Evolutionary conservation across 2,113 vertebrate genomes (phyloP), one percentile per base, ranked within the genome.

Genomic region (Clinocottus analis): DNA sequence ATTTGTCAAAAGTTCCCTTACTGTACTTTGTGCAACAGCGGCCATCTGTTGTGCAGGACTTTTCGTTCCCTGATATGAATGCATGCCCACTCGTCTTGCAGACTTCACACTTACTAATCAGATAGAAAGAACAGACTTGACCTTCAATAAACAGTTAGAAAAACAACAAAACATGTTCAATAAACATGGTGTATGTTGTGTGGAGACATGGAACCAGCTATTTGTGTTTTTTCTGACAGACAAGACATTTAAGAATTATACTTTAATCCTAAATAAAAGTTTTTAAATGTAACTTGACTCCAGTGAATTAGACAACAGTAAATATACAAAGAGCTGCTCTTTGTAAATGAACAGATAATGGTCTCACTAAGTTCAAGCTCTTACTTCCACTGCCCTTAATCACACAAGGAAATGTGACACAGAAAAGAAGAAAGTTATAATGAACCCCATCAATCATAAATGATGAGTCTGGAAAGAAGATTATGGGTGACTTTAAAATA

Each of bases 21-120:
- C 59, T 81, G 19, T 49, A 23, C 51, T 75, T 5, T 77, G 35
- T 64, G 74, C 56, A 75, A 60, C 59, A 65, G 45, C 6, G 25
- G 65, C 84, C 84, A 90, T 90, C 90, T 92, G 89, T 61, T 81
- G 73, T 73, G 75, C 70, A 59, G 63, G 25, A 84, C 55, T 65
- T 58, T 66, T 82, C 2, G 14, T 77, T 85, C 75, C 29, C 53
- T 77, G 49, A 69, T 55, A 62, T n/a, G 51, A 79, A 79, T 70
- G 82, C 81, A 82, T 62, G 11, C 80, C 86, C 43, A 84, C 80
- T 43, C 35, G 61, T 78, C 76, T 88, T 55, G 72, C 60, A 82
- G 29, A 68, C 23, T 75, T 88, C 79, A 69, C 67, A 77, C 82
- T 83, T 83, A 88, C 43, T 75, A 79, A 89, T 70, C 72, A 82